Evolutionary conservation across 2,797 vertebrate genomes (phyloP).

Genomic region (Labroides dimidiatus): DNA sequence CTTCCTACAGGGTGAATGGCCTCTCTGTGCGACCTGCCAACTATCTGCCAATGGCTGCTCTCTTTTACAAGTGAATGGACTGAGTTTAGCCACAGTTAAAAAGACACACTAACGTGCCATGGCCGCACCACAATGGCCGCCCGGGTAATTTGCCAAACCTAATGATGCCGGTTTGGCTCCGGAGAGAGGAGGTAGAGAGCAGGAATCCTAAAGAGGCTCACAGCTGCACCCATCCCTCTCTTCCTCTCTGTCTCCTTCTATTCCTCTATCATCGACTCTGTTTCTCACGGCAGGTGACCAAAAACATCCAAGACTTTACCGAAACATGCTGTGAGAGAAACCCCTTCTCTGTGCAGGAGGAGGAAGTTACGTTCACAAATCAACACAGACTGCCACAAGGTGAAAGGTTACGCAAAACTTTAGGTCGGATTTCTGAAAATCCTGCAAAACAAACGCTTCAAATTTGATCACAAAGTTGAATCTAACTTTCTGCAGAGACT

Average conservation of each 20-base stretch:
- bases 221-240: conserved; percentile 72
- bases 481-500: too few relatives aligned
- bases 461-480: too few relatives aligned
- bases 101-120: conserved; percentile 86
- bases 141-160: conserved; percentile 83
- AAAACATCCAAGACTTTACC: background rate
- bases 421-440: too few relatives aligned
- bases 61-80: conserved; percentile 88
- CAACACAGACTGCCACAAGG: background rate
- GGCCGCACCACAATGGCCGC: conserved; percentile 81
- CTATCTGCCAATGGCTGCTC: conserved; percentile 88
- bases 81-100: conserved; percentile 84
- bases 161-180: conserved; percentile 83
- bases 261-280: conserved; percentile 20
- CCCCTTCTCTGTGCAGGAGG: too few relatives aligned
- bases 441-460: too few relatives aligned
- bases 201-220: conserved; percentile 86
- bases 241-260: conserved; percentile 33
- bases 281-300: conserved; percentile 2
- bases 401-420: too few relatives aligned
- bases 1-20: conserved; percentile 85
- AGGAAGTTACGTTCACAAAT: too few relatives aligned
- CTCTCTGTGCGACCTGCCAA: conserved; percentile 87
- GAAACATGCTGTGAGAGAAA: too few relatives aligned
- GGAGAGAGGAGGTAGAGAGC: conserved; percentile 78